These are phyloP conservation scores for Xanthorhoe designata DNA, from an alignment of 2,888 invertebrate genomes.

Conservation along the genomic window DNA sequence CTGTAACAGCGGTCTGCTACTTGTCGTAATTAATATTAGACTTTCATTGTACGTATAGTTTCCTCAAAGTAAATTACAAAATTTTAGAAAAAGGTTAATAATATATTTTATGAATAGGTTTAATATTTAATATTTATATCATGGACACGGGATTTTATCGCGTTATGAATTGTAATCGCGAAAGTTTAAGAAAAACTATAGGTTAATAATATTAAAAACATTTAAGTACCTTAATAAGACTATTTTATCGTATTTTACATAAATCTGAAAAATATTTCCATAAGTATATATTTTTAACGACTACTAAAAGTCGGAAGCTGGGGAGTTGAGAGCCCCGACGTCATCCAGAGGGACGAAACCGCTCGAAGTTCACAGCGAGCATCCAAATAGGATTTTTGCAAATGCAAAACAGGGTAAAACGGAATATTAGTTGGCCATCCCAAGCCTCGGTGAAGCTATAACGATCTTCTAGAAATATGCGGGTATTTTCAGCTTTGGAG, in stretches of 20 bases:
- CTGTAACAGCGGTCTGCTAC: no score
- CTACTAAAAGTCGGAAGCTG: conserved; percentile 44
- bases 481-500: conserved; percentile 25
- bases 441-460: conserved; percentile 38
- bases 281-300: background rate
- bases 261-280: background rate
- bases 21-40: no score
- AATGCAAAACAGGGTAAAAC: conserved; percentile 41
- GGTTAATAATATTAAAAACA: no score
- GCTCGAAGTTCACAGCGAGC: conserved; percentile 43
- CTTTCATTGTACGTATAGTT: no score
- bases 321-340: conserved; percentile 20
- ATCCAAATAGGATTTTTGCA: conserved; percentile 51
- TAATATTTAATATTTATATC: no score
- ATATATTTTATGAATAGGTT: no score
- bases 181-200: no score
- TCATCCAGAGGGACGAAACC: conserved; percentile 41
- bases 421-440: conserved; percentile 50
- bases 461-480: conserved; percentile 35
- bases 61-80: no score
- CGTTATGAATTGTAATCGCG: conserved; percentile 15
- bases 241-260: background rate
- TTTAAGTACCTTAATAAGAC: no score
- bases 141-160: no score
- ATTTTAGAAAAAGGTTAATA: no score